Percentiles rank a stretch among this genome's conserved stretches.
Evolutionary conservation across 2,113 vertebrate species (phyloP).

Genomic region (Megaceryle maxima): DNA sequence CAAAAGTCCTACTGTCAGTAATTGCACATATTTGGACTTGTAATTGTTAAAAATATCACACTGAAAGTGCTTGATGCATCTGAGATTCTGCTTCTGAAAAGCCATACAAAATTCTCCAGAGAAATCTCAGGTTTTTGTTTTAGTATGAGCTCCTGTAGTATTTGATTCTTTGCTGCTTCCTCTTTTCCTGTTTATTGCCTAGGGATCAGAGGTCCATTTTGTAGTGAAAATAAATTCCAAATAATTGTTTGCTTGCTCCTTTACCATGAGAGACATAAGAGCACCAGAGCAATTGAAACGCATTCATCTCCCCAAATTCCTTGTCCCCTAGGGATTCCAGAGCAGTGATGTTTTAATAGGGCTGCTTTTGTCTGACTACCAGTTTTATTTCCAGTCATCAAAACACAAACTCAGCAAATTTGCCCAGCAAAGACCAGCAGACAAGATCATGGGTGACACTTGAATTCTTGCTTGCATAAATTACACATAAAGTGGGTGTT

Average conservation of each 20-base stretch:
- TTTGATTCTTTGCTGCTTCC: neutral
- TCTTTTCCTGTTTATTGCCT: slow-evolving; percentile 8
- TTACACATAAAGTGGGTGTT: neutral
- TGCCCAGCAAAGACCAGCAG: neutral
- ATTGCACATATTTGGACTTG: slow-evolving; percentile 9
- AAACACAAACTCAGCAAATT: neutral
- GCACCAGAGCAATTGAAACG: neutral
- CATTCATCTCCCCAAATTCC: neutral
- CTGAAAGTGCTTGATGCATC: neutral
- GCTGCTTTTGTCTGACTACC: neutral
- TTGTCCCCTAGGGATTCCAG: neutral
- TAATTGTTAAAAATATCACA: slow-evolving; percentile 45
- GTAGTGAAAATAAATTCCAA: slow-evolving; percentile 14
- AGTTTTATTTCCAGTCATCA: neutral
- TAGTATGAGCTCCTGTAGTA: neutral
- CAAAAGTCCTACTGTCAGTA: neutral
- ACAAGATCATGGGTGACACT: neutral
- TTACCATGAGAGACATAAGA: neutral
- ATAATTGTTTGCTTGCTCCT: neutral
- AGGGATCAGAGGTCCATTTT: slow-evolving; percentile 21
- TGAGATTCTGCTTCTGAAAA: slow-evolving; percentile 9
- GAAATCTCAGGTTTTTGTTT: slow-evolving; percentile 23
- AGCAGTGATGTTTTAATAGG: neutral
- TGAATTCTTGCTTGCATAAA: neutral
- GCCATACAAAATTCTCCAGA: neutral